Base-by-base conservation (phyloP, 2,113 vertebrate genomes). In the Atractosteus spatula region DNA sequence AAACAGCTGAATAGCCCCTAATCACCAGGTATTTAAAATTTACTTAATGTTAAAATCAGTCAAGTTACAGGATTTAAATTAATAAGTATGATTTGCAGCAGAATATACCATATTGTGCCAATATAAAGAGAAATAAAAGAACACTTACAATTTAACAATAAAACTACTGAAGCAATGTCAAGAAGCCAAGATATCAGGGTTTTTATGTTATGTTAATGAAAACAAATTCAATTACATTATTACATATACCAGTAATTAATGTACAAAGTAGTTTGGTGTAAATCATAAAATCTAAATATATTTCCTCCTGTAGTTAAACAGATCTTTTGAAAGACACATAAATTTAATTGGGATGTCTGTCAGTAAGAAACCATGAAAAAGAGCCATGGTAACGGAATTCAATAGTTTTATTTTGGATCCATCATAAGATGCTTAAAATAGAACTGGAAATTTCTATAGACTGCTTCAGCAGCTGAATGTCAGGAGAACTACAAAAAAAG, bases 361-460 rank as follows among this genome's bases (percentile, higher is more conserved):
- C 42, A 41, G 66, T 65, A 42, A 66, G 16, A 73, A 3, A 51
- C 47, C 47, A 51, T 10, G 10, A 51, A 51, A 51, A 51, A 51
- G 47, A 68, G 55, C 66, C 66, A 59, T 62, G 17, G 44, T 54
- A 73, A 71, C 57, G 62, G 47, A 67, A 54, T 55, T 73, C 66
- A 42, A 68, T 57, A 62, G 45, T 68, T 68, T 73, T 62, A 73
- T 68, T 74, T 67, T 6, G 57, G 8, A 68, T 61, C 45, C 72
- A 74, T 74, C 57, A 68, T 13, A 42, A 12, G 7, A 14, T 56
- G 43, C 72, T 54, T 61, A 68, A 74, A 74, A 74, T 74, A 74
- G 72, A 65, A 51, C 66, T 16, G 44, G 42, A 74, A 13, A 42
- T 13, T 65, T 61, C 44, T 43, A 44, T 62, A 14, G 43, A 55